Base-by-base conservation (phyloP, 2,888 invertebrate species). In the Eupithecia subfuscata region DNA sequence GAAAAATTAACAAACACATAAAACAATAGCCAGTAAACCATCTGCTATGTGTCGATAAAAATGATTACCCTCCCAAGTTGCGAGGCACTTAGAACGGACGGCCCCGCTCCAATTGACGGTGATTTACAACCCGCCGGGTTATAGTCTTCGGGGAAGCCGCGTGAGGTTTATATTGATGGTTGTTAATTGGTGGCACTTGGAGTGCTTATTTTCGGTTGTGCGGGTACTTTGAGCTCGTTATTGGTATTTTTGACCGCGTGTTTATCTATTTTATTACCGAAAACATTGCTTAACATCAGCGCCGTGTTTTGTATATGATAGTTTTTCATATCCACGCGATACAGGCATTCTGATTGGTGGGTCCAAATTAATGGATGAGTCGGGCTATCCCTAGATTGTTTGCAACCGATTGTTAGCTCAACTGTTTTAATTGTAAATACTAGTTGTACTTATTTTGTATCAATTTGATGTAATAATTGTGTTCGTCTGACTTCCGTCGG, bases 81-180 rank as follows among this genome's bases (percentile, higher is more conserved):
- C 85, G 84, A 83, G 84, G 81, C 84, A 82, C 83, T 83, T 80
- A 79, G 81, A 79, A 80, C 80, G 80, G 81, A 80, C 81, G 83
- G 83, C 83, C 83, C 83, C 83, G 84, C 81, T 82, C 90, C 91
- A 90, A 91, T 91, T 90, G 91, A 87, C 85, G 87, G 87, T 90
- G 90, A 92, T 92, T 92, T 92, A 92, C 89, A 90, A 89, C 87
- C 78, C 80, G 85, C 77, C 85, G 87, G 87, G 88, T 92, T 89
- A 90, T 89, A 87, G 87, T 86, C 83, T 86, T 85, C 83, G 84
- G 77, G 71, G 71, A 77, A 74, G 64, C 74, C 69, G 75, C 72
- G 79, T 69, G 75, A 75, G 78, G 76, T 71, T 77, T 82, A 77
- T 75, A 75, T 76, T 80, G 84, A 83, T 75, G 80, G 22, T 14